phyloP scores from a whole-genome alignment of 1,140 invertebrate species.

The Phthorimaea operculella region DNA sequence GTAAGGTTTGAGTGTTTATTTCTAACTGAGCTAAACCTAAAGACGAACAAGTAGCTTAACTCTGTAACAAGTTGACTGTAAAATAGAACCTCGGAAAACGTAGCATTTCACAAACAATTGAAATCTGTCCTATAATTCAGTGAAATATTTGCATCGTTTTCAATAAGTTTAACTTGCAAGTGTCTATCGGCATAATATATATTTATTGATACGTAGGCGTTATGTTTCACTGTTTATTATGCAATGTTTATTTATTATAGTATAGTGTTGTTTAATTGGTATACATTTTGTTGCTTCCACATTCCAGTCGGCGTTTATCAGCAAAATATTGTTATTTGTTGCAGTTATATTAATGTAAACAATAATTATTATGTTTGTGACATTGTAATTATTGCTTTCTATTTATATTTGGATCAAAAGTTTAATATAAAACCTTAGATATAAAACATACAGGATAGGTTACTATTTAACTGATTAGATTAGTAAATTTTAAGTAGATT shows the following conservation, averaged over 20 bases:
- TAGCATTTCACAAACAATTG: background rate
- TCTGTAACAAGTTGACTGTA: no score
- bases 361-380: constrained; percentile 8
- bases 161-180: background rate
- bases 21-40: no score
- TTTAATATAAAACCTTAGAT: no score
- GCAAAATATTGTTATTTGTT: constrained; percentile 31
- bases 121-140: background rate
- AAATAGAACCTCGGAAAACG: no score
- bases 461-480: no score
- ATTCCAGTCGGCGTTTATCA: constrained; percentile 53
- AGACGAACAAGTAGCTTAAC: no score
- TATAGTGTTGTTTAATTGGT: constrained; percentile 15
- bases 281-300: constrained; percentile 43
- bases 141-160: background rate
- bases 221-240: constrained; percentile 23
- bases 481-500: no score
- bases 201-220: background rate
- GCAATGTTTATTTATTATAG: constrained; percentile 45
- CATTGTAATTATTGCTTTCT: no score
- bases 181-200: background rate
- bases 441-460: no score
- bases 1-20: no score
- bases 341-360: constrained; percentile 5
- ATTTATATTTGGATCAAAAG: no score